A percentile compares a stretch with the other conserved stretches of the same genome.
phyloP scores from a whole-genome alignment of 2,797 vertebrate species.

The Tamandua tetradactyla region DNA sequence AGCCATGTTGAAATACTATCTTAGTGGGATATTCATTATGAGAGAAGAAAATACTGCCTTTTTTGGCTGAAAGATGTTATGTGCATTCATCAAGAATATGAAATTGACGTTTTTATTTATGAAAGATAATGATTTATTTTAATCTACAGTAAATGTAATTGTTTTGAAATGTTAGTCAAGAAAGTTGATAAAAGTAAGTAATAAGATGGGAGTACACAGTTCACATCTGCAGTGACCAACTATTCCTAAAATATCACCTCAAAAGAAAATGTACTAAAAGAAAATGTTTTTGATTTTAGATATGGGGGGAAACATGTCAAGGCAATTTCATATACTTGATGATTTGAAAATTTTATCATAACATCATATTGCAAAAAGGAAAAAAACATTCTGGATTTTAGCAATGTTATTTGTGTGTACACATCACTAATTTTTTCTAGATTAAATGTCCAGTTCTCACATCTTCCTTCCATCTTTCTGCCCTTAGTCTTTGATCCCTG shows the following conservation, averaged over 20 bases:
- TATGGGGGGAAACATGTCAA: neutral
- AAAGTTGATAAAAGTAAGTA: slow-evolving; percentile 31
- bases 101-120: slow-evolving; percentile 54
- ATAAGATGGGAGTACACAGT: neutral
- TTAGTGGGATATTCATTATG: slow-evolving; percentile 12
- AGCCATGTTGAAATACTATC: slow-evolving; percentile 27
- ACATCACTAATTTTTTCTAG: neutral
- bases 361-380: neutral
- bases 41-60: slow-evolving; percentile 33
- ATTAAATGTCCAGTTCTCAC: slow-evolving; percentile 47
- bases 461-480: neutral
- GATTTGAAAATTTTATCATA: slow-evolving; percentile 35
- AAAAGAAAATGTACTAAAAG: slow-evolving; percentile 42
- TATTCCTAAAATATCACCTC: slow-evolving; percentile 45
- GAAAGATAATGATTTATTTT: neutral
- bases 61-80: slow-evolving; percentile 48
- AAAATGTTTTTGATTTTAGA: slow-evolving; percentile 6
- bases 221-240: slow-evolving; percentile 36
- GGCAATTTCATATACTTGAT: neutral
- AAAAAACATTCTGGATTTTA: slow-evolving; percentile 16
- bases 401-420: slow-evolving; percentile 22
- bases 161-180: neutral
- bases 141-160: slow-evolving; percentile 6
- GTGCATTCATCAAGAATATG: slow-evolving; percentile 44
- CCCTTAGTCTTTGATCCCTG: slow-evolving; percentile 53